Evolutionary conservation across 2,797 vertebrate species (phyloP), one percentile per base, ranked within the genome.

Genomic region (Acipenser transmontanus): DNA sequence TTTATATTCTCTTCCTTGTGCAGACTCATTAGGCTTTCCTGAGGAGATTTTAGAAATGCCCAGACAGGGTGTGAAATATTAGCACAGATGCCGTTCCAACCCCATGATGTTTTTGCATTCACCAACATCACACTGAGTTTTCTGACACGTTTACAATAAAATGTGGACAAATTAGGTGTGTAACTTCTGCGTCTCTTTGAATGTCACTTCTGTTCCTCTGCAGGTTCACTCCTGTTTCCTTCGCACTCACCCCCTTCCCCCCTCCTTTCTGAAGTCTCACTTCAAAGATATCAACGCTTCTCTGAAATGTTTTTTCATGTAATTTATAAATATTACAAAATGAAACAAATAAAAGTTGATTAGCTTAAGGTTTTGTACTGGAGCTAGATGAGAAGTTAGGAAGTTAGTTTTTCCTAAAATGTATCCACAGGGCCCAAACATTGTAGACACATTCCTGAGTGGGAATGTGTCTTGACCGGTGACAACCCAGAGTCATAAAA

Each of bases 21-120:
- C 61, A 50, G 51, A 63, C 74, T 74, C 66, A 71, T 85, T 76
- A 76, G 75, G 72, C 47, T 63, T 65, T 63, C 69, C 60, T 34
- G 11, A 61, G 60, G 8, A 61, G 9, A 61, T 61, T 61, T 47
- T 6, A 47, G 17, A 61, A 61, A 9, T 34, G 47, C 47, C 17
- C 60, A 61, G 60, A 61, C 17, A 34, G 17, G 17, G 7, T 61
- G 60, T 61, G 17, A 9, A 61, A 61, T 7, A 7, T 57, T 7
- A 63, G 10, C 50, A 66, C 34, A 34, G 64, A 57, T 67, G 71
- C 70, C 65, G 60, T 70, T 74, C 8, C 47, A 9, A 34, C 8
- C 34, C 34, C 8, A 34, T 4, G 7, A 17, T 47, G 9, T 34
- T 17, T 61, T 61, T 17, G 17, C 17, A 72, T 72, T 72, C 60